Evolutionary conservation across 1,140 invertebrate genomes (phyloP).

Genomic region (Lethrus apterus): DNA sequence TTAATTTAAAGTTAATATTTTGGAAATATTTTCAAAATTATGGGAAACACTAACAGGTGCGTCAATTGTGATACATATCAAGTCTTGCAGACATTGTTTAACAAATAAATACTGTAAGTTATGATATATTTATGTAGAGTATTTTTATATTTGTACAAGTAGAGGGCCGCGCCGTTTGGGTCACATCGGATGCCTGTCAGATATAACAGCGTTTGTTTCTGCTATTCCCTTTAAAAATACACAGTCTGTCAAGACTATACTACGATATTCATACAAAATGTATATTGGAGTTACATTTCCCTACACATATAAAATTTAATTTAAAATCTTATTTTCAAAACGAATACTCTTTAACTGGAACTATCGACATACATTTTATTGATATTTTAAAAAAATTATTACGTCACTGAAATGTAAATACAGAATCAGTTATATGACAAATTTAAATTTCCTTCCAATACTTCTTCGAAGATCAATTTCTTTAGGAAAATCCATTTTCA

Average conservation of each 20-base stretch:
- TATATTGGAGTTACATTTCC: slow-evolving; percentile 14
- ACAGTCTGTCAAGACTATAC: slow-evolving; percentile 19
- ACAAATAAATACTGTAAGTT: no score
- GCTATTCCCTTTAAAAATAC: slow-evolving; percentile 17
- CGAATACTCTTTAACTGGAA: neutral
- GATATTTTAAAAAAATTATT: neutral
- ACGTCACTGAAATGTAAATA: no score
- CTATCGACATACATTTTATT: neutral
- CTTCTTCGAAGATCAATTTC: no score
- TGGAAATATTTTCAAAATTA: no score
- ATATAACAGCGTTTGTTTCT: slow-evolving; percentile 18
- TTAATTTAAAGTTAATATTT: no score
- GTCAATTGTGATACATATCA: no score
- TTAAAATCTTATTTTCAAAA: neutral
- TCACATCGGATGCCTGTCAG: slow-evolving; percentile 16
- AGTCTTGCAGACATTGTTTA: no score
- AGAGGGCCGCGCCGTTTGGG: slow-evolving; percentile 13
- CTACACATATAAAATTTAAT: neutral
- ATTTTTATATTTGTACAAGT: slow-evolving; percentile 5
- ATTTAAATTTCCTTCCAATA: no score
- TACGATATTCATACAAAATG: slow-evolving; percentile 16
- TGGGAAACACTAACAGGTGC: no score
- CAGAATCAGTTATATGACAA: no score
- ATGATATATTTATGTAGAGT: slow-evolving; percentile 4
- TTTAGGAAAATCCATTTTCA: no score